Evolutionary conservation across 2,113 vertebrate species (phyloP).

Genomic region (Calyptomena viridis): DNA sequence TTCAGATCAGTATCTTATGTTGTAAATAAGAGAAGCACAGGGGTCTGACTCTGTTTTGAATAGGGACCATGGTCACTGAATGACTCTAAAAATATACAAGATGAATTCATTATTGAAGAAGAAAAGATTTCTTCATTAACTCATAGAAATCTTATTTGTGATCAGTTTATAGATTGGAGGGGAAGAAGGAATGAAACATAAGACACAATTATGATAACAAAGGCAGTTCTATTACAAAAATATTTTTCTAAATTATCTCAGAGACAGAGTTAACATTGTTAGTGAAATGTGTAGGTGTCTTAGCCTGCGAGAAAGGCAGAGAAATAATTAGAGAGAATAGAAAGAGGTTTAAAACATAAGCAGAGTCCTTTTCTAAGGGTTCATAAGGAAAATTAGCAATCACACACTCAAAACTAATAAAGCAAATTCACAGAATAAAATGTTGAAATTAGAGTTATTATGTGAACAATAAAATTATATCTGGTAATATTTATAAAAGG

Average conservation of each 20-base stretch:
- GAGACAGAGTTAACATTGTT: not conserved
- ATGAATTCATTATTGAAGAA: not conserved
- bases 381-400: not conserved
- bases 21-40: not conserved
- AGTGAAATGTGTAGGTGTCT: not conserved
- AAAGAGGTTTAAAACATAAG: not conserved
- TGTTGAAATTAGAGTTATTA: not conserved
- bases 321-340: not conserved
- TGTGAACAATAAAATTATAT: not conserved
- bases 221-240: not conserved
- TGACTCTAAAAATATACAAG: not conserved
- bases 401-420: not conserved
- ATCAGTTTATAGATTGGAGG: not conserved
- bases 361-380: not conserved
- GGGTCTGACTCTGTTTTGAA: not conserved
- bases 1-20: not conserved
- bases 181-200: not conserved
- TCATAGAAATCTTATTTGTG: not conserved
- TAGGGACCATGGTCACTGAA: not conserved
- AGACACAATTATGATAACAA: not conserved
- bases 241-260: not conserved
- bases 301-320: not conserved
- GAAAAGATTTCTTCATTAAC: not conserved
- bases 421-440: not conserved
- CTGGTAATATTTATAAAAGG: not conserved